Evolutionary conservation across 2,113 vertebrate species (phyloP).

Genomic region (Xiphias gladius): DNA sequence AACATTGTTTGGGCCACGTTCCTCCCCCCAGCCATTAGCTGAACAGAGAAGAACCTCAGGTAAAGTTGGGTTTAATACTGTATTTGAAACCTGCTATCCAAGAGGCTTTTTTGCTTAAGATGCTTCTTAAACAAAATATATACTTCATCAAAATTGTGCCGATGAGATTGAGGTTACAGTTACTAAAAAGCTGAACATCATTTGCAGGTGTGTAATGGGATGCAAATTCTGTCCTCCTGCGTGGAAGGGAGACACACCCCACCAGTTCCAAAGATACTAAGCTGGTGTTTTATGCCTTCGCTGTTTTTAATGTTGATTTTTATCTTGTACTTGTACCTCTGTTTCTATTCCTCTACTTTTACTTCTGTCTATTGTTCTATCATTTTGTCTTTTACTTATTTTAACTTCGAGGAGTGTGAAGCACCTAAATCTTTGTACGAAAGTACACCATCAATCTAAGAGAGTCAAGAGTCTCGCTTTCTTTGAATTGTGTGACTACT

Average conservation of each 20-base stretch:
- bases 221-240: too few relatives aligned
- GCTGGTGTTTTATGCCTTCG: too few relatives aligned
- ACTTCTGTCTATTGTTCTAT: too few relatives aligned
- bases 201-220: too few relatives aligned
- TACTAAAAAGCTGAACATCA: background rate
- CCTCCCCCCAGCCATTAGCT: background rate
- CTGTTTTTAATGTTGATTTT: too few relatives aligned
- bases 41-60: constrained; percentile 26
- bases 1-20: background rate
- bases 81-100: background rate
- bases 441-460: too few relatives aligned
- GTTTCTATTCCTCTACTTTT: too few relatives aligned
- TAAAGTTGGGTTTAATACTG: background rate
- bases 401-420: too few relatives aligned
- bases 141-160: background rate
- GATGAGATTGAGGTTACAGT: background rate
- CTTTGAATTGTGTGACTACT: background rate
- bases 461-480: background rate
- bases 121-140: background rate
- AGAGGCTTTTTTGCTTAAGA: background rate
- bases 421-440: too few relatives aligned
- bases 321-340: too few relatives aligned
- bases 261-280: too few relatives aligned
- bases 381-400: too few relatives aligned
- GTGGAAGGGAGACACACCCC: background rate